Base-by-base conservation (phyloP, 2,797 vertebrate species). In the Prunella strophiata region DNA sequence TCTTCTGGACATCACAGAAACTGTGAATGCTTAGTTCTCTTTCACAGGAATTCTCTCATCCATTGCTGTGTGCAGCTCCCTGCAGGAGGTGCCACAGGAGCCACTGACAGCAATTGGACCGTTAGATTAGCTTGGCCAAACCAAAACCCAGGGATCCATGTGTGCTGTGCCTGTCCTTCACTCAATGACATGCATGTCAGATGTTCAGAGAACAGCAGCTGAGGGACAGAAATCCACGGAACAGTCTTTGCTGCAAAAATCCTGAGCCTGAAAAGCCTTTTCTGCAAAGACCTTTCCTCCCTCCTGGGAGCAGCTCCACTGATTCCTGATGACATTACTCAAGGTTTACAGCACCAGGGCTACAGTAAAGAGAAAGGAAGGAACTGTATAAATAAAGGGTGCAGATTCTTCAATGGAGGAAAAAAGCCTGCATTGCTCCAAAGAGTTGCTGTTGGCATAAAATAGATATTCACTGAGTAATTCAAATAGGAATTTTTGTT, bases 1-100 rank as follows among this genome's bases (percentile, higher is more conserved):
- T 91, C 82, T 82, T 82, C 74, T 94, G 93, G 88, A 79, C 95
- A 91, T 54, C 80, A 84, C 40, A 88, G 63, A 26, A 34, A 73
- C 0, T 19, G 63, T 20, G 67, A 73, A 27, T 27, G 26, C 74
- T 88, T 38, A 36, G 59, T 21, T 89, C 65, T 45, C 34, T 71
- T 18, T 20, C 16, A 4, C 4, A 67, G 66, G 70, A 42, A 58
- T 51, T 13, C 73, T 88, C 88, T 61, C 55, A 51, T 25, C 9
- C 70, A 8, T 5, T 21, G 43, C 73, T 68, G n/a, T 8, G 48
- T 1, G 54, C 74, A 63, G 65, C 47, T 57, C 45, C 29, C 55
- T 88, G 40, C 7, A 76, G 79, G 80, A 91, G 70, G 76, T 67
- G 92, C 29, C 62, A 75, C 29, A 16, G 62, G 47, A 88, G 38